These are phyloP conservation scores for Phrynocephalus vlangalii DNA, from an alignment of 2,797 vertebrate genomes.

Conservation along the genomic window DNA sequence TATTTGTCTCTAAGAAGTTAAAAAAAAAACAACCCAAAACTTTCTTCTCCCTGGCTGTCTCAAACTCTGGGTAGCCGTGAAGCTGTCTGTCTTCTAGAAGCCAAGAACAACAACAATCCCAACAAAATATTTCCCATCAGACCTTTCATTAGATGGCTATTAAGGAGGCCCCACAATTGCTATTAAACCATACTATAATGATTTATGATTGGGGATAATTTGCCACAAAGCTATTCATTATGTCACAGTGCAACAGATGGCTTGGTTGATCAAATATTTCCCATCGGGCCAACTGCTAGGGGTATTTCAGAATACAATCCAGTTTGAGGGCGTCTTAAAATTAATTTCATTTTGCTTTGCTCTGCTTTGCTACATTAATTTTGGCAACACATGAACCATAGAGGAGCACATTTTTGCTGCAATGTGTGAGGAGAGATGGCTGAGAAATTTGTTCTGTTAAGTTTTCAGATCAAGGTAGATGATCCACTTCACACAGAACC, in stretches of 20 bases:
- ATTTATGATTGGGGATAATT: not conserved
- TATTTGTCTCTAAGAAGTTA: not conserved
- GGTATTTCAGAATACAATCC: not conserved
- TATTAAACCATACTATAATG: not conserved
- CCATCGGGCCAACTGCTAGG: not conserved
- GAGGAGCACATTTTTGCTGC: not conserved
- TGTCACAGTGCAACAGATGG: not conserved
- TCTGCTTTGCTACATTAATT: not conserved
- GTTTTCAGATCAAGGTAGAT: not conserved
- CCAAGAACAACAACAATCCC: not conserved
- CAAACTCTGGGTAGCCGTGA: not conserved
- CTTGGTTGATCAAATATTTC: not conserved
- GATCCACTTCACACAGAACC: not conserved
- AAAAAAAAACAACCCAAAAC: no score
- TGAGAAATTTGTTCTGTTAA: not conserved
- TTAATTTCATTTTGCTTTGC: no score
- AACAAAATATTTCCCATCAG: conserved; percentile 5
- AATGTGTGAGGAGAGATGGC: not conserved
- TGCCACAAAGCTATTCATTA: not conserved
- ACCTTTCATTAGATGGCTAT: conserved; percentile 6
- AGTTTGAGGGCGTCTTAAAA: not conserved
- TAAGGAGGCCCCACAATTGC: not conserved
- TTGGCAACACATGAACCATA: not conserved
- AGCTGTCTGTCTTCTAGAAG: not conserved
- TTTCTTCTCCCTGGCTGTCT: not conserved